These are phyloP conservation scores for Athetis lepigone DNA, from an alignment of 2,888 invertebrate genomes.

Conservation along the genomic window DNA sequence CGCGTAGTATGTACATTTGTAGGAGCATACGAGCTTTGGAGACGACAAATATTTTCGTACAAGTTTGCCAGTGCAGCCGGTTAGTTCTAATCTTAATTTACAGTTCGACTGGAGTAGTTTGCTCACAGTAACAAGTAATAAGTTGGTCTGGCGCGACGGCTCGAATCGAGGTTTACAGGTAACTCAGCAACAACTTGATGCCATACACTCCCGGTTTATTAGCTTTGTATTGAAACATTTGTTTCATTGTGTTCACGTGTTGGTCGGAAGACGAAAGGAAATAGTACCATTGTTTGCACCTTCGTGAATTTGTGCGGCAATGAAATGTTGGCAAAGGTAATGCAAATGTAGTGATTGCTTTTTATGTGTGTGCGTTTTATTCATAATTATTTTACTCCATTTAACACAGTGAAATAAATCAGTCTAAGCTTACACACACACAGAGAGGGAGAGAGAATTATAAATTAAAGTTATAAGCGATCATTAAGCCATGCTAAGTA, in stretches of 20 bases:
- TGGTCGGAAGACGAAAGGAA: constrained; percentile 7
- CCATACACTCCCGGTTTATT: constrained; percentile 65
- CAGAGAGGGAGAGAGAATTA: background rate
- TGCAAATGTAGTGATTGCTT: constrained; percentile 1
- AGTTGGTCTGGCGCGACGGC: constrained; percentile 59
- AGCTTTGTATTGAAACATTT: constrained; percentile 61
- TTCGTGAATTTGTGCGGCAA: background rate
- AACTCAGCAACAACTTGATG: constrained; percentile 65
- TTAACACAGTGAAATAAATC: too few relatives aligned
- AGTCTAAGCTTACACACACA: too few relatives aligned
- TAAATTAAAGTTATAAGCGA: background rate
- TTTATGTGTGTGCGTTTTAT: background rate
- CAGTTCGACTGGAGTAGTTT: constrained; percentile 73
- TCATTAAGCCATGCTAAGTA: background rate
- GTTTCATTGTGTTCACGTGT: constrained; percentile 30
- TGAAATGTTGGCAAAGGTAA: too few relatives aligned
- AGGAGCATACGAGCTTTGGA: constrained; percentile 57
- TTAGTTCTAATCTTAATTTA: constrained; percentile 83
- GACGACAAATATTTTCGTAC: constrained; percentile 78
- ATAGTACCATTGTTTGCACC: background rate
- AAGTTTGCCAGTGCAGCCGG: constrained; percentile 71
- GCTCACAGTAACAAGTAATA: constrained; percentile 67
- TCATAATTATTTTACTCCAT: background rate
- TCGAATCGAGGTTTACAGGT: constrained; percentile 55
- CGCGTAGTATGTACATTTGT: constrained; percentile 51